Base-by-base conservation (phyloP, 1,140 invertebrate species). In the Apolygus lucorum region DNA sequence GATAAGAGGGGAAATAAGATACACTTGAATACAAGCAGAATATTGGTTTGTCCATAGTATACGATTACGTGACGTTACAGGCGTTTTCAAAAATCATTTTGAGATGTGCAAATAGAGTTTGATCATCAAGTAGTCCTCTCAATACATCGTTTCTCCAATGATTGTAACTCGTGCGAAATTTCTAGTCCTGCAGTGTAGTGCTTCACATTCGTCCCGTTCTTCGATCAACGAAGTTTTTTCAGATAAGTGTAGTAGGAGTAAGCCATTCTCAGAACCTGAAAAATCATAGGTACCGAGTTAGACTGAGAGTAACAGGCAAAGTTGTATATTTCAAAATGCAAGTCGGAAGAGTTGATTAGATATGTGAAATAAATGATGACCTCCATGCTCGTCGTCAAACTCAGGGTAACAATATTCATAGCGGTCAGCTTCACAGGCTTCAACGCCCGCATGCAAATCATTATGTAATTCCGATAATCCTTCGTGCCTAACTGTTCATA, bases 181-280 rank as follows among this genome's bases (percentile, higher is more conserved):
- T n/a, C n/a, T n/a, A n/a, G n/a, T n/a, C n/a, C n/a, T n/a, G n/a
- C n/a, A n/a, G n/a, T n/a, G n/a, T n/a, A n/a, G n/a, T n/a, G n/a
- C n/a, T n/a, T n/a, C n/a, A n/a, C n/a, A n/a, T n/a, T n/a, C n/a
- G n/a, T n/a, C n/a, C n/a, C n/a, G n/a, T n/a, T n/a, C n/a, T n/a
- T n/a, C n/a, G n/a, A n/a, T n/a, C n/a, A n/a, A n/a, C n/a, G n/a
- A 59, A 59, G 54, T 24, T 21, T 59, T 21, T 59, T 59, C 13
- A 59, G 22, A 24, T 59, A 59, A 11, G 54, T 59, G 54, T 59
- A 59, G 54, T 59, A 59, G 4, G 11, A 11, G 54, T 59, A 59
- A 59, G 54, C 54, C 22, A 59, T 17, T 59, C 22, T 59, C 54
- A 59, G 22, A 4, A 59, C 54, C 54, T 59, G 11, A 24, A 59